Evolutionary conservation across 1,140 invertebrate species (phyloP).

Genomic region (Thaumatotibia leucotreta): DNA sequence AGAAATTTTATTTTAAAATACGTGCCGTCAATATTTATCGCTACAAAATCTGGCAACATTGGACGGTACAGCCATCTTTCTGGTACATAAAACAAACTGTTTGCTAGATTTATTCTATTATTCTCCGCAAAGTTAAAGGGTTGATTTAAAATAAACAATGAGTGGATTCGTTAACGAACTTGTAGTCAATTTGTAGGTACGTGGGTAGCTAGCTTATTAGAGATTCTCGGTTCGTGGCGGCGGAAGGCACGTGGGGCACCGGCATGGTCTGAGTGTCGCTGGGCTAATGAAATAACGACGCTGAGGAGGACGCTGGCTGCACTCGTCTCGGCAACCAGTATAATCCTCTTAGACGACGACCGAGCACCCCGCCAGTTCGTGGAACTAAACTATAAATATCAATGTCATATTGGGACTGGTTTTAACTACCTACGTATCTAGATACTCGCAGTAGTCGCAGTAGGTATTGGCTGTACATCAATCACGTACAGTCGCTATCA

Average conservation of each 20-base stretch:
- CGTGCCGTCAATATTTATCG: not conserved
- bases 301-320: slow-evolving; percentile 21
- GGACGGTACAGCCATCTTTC: not conserved
- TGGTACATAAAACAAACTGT: not conserved
- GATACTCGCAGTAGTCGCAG: too few species aligned
- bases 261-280: not conserved
- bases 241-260: slow-evolving; percentile 6
- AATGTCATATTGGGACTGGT: too few species aligned
- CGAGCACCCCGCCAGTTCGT: not conserved
- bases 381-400: not conserved
- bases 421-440: too few species aligned
- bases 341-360: slow-evolving; percentile 15
- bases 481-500: too few species aligned
- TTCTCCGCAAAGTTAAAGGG: slow-evolving; percentile 22
- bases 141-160: slow-evolving; percentile 41
- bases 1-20: not conserved
- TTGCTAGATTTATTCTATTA: not conserved
- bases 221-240: slow-evolving; percentile 31
- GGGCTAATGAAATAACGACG: slow-evolving; percentile 22
- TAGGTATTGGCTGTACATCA: too few species aligned
- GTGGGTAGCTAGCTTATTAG: slow-evolving; percentile 43
- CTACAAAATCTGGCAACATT: not conserved
- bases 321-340: slow-evolving; percentile 20
- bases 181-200: slow-evolving; percentile 37
- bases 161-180: slow-evolving; percentile 47